These are phyloP conservation scores for Siniperca obscura DNA, from an alignment of 2,797 vertebrate species.

Conservation along the genomic window DNA sequence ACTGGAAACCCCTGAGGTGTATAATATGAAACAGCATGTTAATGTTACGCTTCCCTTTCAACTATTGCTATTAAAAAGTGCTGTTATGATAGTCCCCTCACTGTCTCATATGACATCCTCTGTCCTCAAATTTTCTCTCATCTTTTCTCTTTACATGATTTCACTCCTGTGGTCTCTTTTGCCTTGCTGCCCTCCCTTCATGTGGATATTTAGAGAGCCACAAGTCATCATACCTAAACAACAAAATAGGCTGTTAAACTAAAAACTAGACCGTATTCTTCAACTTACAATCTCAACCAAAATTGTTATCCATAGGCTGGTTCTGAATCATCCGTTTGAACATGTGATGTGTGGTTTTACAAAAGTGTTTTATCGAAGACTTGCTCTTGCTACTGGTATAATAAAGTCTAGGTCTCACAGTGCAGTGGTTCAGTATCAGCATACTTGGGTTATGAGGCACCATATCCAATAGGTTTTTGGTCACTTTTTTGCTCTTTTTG, in stretches of 20 bases:
- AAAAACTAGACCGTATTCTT: not conserved
- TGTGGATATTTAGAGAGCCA: not conserved
- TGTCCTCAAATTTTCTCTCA: constrained; percentile 17
- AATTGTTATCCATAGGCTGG: not conserved
- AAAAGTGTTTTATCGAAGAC: not conserved
- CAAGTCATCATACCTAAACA: not conserved
- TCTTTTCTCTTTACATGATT: constrained; percentile 11
- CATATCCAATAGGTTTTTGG: not conserved
- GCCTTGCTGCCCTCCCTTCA: not conserved
- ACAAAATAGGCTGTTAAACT: not conserved
- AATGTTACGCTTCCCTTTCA: constrained; percentile 48
- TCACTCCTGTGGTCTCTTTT: not conserved
- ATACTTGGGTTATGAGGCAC: not conserved
- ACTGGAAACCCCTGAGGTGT: constrained; percentile 47
- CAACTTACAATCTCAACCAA: not conserved
- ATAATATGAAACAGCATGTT: constrained; percentile 60
- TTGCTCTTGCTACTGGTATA: not conserved
- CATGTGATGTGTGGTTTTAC: not conserved
- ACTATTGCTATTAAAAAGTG: constrained; percentile 47
- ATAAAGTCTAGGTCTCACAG: not conserved
- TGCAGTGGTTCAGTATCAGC: not conserved
- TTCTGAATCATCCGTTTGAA: not conserved
- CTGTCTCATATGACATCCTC: constrained; percentile 22
- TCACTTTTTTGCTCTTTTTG: not conserved
- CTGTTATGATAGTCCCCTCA: constrained; percentile 23